A percentile compares a stretch with the other conserved stretches of the same genome.
Conservation (phyloP, 2,113 vertebrate genomes). For the Nycticorax nycticorax region DNA sequence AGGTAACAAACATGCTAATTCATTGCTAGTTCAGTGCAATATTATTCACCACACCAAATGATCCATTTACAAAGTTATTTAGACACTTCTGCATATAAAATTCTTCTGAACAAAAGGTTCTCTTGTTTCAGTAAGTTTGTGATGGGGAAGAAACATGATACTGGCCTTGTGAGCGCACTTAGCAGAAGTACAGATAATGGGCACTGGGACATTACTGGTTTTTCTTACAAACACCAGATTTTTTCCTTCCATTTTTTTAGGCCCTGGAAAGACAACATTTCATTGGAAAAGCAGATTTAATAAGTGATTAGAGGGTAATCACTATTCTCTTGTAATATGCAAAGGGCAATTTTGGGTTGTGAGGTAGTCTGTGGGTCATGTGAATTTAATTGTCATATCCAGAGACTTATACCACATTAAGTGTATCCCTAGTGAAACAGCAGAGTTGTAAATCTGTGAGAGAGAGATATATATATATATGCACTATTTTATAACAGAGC, state of each 20-base stretch:
- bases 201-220: background rate
- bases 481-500: conserved; percentile 52
- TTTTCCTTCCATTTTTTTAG: background rate
- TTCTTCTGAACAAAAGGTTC: background rate
- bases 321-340: conserved; percentile 33
- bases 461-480: background rate
- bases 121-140: background rate
- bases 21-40: background rate
- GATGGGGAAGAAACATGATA: background rate
- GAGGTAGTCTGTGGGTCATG: conserved; percentile 58
- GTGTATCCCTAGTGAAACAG: conserved; percentile 53
- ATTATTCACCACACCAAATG: background rate
- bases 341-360: conserved; percentile 57
- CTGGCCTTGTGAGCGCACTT: background rate
- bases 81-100: background rate
- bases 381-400: conserved; percentile 66
- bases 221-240: conserved; percentile 5
- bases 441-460: conserved; percentile 50
- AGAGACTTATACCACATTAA: conserved; percentile 69
- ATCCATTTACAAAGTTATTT: background rate
- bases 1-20: background rate
- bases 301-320: conserved; percentile 45
- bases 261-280: background rate
- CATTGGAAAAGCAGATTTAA: conserved; percentile 43
- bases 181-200: background rate